Evolutionary conservation across 2,888 invertebrate species (phyloP).

Genomic region (Mystacides longicornis): DNA sequence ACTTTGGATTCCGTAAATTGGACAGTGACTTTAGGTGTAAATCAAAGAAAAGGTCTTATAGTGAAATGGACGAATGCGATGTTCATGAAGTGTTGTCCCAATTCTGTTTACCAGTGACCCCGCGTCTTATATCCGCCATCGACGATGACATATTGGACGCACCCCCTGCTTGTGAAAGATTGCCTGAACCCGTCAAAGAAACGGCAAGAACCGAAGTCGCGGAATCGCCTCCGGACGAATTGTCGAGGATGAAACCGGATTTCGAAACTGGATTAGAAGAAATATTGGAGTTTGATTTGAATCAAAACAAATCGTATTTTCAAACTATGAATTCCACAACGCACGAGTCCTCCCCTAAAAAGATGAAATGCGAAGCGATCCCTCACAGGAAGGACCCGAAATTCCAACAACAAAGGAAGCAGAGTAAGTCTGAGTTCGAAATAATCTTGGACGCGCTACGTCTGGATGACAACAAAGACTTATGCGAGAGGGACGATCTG

Average conservation of each 20-base stretch:
- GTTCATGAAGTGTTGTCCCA: slow-evolving; percentile 64
- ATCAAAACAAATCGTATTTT: slow-evolving; percentile 33
- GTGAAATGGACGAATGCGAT: slow-evolving; percentile 58
- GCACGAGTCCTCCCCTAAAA: slow-evolving; percentile 25
- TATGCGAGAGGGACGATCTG: slow-evolving; percentile 31
- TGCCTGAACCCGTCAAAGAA: slow-evolving; percentile 30
- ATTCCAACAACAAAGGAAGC: slow-evolving; percentile 14
- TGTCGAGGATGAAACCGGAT: slow-evolving; percentile 28
- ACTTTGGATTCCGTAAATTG: slow-evolving; percentile 19
- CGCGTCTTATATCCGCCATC: slow-evolving; percentile 58
- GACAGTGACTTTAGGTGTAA: slow-evolving; percentile 20
- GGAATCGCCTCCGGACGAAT: slow-evolving; percentile 30
- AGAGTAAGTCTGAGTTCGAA: slow-evolving; percentile 37
- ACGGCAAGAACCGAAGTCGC: slow-evolving; percentile 28
- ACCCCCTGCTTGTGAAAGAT: slow-evolving; percentile 39
- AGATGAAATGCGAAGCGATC: slow-evolving; percentile 24
- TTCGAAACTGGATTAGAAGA: slow-evolving; percentile 25
- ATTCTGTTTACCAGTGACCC: slow-evolving; percentile 63
- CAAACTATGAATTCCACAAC: slow-evolving; percentile 26
- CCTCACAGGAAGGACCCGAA: slow-evolving; percentile 4
- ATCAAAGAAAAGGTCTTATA: slow-evolving; percentile 42
- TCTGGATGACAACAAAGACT: slow-evolving; percentile 28
- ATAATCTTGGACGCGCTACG: slow-evolving; percentile 41
- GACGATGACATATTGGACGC: slow-evolving; percentile 48
- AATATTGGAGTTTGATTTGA: slow-evolving; percentile 29